Evolutionary conservation across 2,888 invertebrate genomes (phyloP), one percentile per base, ranked within the genome.

Genomic region (Zele albiditarsus): DNA sequence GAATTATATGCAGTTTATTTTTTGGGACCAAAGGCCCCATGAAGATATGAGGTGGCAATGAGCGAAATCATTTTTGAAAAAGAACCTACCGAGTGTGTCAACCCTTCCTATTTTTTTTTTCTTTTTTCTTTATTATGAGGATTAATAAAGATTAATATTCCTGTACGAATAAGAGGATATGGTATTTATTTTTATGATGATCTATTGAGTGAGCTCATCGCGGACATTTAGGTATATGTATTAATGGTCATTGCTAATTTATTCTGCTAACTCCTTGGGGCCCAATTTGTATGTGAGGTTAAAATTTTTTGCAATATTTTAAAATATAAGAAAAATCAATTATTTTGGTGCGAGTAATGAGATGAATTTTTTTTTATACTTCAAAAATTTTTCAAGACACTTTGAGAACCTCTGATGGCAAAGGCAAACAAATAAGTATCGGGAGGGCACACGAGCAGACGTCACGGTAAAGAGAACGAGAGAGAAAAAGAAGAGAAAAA

Each of bases 331-430:
- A n/a, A n/a, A n/a, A n/a, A n/a, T n/a, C n/a, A n/a, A n/a, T n/a
- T n/a, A n/a, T n/a, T n/a, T n/a, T n/a, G n/a, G n/a, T n/a, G n/a
- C n/a, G n/a, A n/a, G n/a, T n/a, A n/a, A n/a, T n/a, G n/a, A 8
- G 10, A 20, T 53, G 4, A 53, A 20, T 53, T 23, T 53, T 23
- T 3, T n/a, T 12, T 49, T 12, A 14, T 3, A 12, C 4, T 2
- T 3, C 2, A 23, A 25, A 58, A 58, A 58, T 25, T 58, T 49
- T 20, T 27, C 10, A 16, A 31, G 31, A 31, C 31, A 33, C 16
- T n/a, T 20, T 63, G 63, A 63, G 63, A 63, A 63, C 63, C 63
- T 23, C 63, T 63, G 33, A 63, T 12, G 33, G 33, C 38, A 33
- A 38, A 2, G 3, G 62, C 16, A 31, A 31, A 63, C 33, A 23